These are phyloP conservation scores for Glyptemys insculpta DNA, from an alignment of 2,797 vertebrate species.

Conservation along the genomic window DNA sequence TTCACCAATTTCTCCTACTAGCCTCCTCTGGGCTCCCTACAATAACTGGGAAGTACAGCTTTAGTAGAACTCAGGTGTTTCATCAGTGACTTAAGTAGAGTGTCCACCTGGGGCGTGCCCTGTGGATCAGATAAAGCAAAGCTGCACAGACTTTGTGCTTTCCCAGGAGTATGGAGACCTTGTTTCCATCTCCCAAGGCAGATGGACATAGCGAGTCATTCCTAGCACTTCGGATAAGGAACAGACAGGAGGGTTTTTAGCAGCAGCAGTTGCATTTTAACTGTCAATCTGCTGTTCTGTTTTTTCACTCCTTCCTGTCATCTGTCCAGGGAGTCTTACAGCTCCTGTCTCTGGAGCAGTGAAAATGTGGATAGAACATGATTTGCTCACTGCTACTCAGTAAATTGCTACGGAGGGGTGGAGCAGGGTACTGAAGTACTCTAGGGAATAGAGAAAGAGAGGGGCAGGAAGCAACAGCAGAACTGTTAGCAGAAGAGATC, in stretches of 20 bases:
- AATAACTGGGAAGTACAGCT: background rate
- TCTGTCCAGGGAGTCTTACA: background rate
- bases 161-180: background rate
- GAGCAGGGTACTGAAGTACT: background rate
- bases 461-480: background rate
- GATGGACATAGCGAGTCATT: background rate
- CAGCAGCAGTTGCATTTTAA: background rate
- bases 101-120: background rate
- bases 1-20: background rate
- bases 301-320: background rate
- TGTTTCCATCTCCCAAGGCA: rapidly evolving
- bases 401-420: background rate
- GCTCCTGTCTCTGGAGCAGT: background rate
- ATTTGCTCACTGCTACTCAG: background rate
- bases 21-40: background rate
- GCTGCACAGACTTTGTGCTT: background rate
- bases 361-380: background rate
- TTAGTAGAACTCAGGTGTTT: background rate
- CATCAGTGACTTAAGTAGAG: background rate
- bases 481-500: background rate
- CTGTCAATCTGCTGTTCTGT: background rate
- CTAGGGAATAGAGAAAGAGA: background rate
- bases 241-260: rapidly evolving
- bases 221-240: background rate
- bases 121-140: background rate